These are phyloP conservation scores for Octodon degus DNA, from an alignment of 2,113 vertebrate species.

Conservation along the genomic window DNA sequence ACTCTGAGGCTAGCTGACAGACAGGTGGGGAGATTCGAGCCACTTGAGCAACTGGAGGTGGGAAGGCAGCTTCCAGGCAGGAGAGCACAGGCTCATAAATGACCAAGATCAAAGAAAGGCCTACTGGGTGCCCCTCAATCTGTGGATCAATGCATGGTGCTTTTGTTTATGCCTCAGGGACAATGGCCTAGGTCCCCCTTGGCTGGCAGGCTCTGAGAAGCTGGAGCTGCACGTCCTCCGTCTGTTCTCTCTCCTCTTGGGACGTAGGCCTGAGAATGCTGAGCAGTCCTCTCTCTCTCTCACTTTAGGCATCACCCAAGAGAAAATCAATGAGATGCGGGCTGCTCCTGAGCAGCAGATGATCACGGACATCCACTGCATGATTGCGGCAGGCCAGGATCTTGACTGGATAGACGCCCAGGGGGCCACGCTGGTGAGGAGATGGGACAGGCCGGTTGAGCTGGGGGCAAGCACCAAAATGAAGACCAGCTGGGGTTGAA, in stretches of 20 bases:
- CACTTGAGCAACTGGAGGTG: not conserved
- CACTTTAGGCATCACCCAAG: slow-evolving; percentile 93
- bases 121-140: not conserved
- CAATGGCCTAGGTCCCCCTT: not conserved
- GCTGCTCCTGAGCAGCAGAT: slow-evolving; percentile 94
- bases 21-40: not conserved
- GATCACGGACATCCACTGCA: slow-evolving; percentile 93
- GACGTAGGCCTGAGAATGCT: not conserved
- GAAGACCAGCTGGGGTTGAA: not conserved
- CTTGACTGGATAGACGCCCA: slow-evolving; percentile 94
- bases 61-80: not conserved
- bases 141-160: not conserved
- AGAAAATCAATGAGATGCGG: slow-evolving; percentile 97
- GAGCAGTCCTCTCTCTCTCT: not conserved
- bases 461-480: not conserved
- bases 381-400: slow-evolving; percentile 91
- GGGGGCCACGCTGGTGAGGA: slow-evolving; percentile 95
- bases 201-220: not conserved
- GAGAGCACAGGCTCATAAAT: not conserved
- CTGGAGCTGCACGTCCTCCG: not conserved
- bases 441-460: not conserved
- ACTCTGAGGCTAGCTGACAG: not conserved
- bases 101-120: accelerated
- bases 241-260: no score
- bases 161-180: not conserved